These are phyloP conservation scores for Drosophila koepferae DNA, from an alignment of 2,888 invertebrate species.

Conservation along the genomic window DNA sequence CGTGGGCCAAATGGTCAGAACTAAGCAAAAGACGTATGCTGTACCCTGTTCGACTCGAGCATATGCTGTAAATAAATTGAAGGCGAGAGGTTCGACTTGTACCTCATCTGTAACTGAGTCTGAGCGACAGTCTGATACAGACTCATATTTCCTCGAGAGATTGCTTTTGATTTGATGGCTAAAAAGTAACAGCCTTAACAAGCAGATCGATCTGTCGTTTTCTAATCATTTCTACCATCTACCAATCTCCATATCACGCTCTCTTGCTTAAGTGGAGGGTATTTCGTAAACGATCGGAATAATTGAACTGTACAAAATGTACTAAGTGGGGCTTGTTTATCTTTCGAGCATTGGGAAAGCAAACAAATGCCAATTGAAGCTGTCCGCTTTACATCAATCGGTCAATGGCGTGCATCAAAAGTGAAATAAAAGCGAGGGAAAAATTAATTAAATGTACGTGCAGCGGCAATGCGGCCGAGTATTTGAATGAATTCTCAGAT, in stretches of 20 bases:
- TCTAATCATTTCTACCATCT: not conserved
- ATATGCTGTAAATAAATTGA: not conserved
- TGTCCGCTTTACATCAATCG: conserved; percentile 32
- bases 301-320: conserved; percentile 46
- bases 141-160: too few relatives aligned
- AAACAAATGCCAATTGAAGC: conserved; percentile 39
- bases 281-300: conserved; percentile 10
- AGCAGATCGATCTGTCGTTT: too few relatives aligned
- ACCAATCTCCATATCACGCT: not conserved
- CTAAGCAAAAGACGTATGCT: conserved; percentile 7
- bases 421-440: conserved; percentile 36
- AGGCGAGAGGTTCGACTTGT: too few relatives aligned
- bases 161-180: too few relatives aligned
- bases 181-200: too few relatives aligned
- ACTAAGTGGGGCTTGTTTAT: conserved; percentile 55
- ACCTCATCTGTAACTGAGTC: too few relatives aligned
- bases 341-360: conserved; percentile 14
- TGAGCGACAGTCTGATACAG: too few relatives aligned
- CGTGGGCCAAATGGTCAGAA: conserved; percentile 24
- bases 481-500: conserved; percentile 36
- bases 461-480: conserved; percentile 17
- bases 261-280: not conserved
- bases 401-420: conserved; percentile 41
- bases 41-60: not conserved
- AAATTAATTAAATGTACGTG: conserved; percentile 69